Base-by-base conservation (phyloP, 1,140 invertebrate genomes). In the Cyphomyrmex costatus region DNA sequence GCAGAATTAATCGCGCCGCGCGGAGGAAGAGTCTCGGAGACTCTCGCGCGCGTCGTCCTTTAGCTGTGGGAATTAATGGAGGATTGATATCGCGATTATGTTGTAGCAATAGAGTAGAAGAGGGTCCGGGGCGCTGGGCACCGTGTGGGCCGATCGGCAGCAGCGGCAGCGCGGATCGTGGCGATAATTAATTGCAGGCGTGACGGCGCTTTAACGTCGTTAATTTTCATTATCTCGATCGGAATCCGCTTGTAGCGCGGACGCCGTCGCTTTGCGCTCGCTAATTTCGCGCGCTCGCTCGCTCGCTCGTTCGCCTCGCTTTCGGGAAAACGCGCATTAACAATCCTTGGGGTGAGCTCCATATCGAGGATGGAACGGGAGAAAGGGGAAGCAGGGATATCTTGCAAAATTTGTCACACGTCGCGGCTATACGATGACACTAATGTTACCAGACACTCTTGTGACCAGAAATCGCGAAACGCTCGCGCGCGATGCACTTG, bases 221-320 rank as follows among this genome's bases (percentile, higher is more conserved):
- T 90, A 90, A 90, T 90, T 88, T 88, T 91, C 89, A 91, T 91
- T 91, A 91, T 89, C 85, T 91, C 82, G 89, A 91, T 91, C 90
- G 90, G 80, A 89, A 89, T 89, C 85, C 80, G 85, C 85, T 91
- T 85, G 85, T 91, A 85, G 76, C 46, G 73, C 65, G 27, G 49
- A 14, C 76, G 68, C 74, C 68, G 77, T 33, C 63, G 88, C 71
- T 88, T 86, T 66, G 74, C 87, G 70, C 87, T 78, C 77, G 74
- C 87, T 91, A 90, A 90, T 90, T 88, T 90, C 63, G 86, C 76
- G 86, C 86, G 74, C 77, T 21, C 46, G 30, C 12, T 61, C 56
- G n/a, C 7, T 58, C 56, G 60, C 60, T 63, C 49, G 66, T 56
- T 76, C 42, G 74, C 68, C 82, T 58, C 73, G 46, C 74, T 86